Evolutionary conservation across 2,888 invertebrate species (phyloP), one percentile per base, ranked within the genome.

Genomic region (Norana najaformis): DNA sequence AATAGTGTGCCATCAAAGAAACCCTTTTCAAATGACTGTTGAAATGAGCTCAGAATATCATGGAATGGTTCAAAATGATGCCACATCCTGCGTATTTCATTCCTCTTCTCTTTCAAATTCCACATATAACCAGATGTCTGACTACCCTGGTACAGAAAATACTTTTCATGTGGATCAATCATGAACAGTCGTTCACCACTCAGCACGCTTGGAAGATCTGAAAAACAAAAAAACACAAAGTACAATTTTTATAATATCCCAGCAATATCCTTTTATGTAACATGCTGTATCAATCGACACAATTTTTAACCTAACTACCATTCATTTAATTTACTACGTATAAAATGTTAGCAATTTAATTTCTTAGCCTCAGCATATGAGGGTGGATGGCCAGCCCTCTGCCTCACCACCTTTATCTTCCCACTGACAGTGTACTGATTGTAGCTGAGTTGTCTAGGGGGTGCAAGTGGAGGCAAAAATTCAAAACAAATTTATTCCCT

Each of bases 151-250:
- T 89, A 91, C n/a, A 37, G 83, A 89, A 93, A 93, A 90, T 90
- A 93, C 82, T 91, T 91, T 88, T 93, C 93, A 89, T 92, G 93
- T 11, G 94, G 94, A 90, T 94, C 93, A 53, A 94, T 93, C 88
- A 93, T 91, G 38, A 93, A 92, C 39, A 94, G 88, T 36, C 91
- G 89, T 41, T 93, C 92, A 20, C 93, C 93, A 91, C 94, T 94
- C 14, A 94, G 83, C 23, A 94, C 92, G 85, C 93, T 92, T 39
- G 94, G 94, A 47, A 93, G 90, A 91, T 94, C 94, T 94, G 91
- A 47, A 92, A 91, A 69, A 69, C 69, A 69, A 69, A n/a, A 69
- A 8, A 69, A n/a, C 5, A n/a, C n/a, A 8, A n/a, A 69, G n/a
- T n/a, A 8, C n/a, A n/a, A 16, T 69, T 30, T 1, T n/a, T 69